Evolutionary conservation across 1,140 invertebrate species (phyloP).

Genomic region (Dufourea novaeangliae): DNA sequence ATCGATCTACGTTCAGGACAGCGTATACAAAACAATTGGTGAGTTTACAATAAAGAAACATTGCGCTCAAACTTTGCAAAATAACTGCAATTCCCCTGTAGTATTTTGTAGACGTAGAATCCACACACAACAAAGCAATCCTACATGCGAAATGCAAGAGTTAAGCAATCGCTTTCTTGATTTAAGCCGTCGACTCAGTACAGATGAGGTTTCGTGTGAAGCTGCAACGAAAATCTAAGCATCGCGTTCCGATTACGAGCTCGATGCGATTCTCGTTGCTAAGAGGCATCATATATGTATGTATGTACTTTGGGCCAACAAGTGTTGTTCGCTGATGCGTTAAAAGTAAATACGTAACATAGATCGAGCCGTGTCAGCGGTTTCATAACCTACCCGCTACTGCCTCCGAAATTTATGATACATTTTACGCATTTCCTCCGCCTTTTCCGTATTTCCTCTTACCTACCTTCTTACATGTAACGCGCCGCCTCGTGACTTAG

Average conservation of each 20-base stretch:
- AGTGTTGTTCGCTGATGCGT: constrained; percentile 23
- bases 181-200: too few species aligned
- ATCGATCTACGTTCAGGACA: neutral
- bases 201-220: too few species aligned
- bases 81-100: neutral
- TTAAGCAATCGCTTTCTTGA: too few species aligned
- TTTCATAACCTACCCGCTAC: constrained; percentile 23
- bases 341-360: constrained; percentile 15
- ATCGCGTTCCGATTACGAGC: neutral
- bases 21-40: neutral
- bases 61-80: constrained; percentile 1
- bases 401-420: constrained; percentile 43
- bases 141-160: too few species aligned
- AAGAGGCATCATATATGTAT: neutral
- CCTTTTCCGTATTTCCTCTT: constrained; percentile 22
- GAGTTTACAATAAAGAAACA: constrained; percentile 26
- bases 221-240: too few species aligned
- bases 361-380: constrained; percentile 15
- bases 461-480: constrained; percentile 42
- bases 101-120: neutral
- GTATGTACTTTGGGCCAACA: constrained; percentile 21
- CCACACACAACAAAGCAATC: too few species aligned
- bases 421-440: constrained; percentile 47
- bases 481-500: constrained; percentile 23
- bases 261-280: neutral